A percentile compares a stretch with the other conserved stretches of the same genome.
phyloP scores from a whole-genome alignment of 35 echinoderm and acorn worm species.

The Lytechinus pictus region DNA sequence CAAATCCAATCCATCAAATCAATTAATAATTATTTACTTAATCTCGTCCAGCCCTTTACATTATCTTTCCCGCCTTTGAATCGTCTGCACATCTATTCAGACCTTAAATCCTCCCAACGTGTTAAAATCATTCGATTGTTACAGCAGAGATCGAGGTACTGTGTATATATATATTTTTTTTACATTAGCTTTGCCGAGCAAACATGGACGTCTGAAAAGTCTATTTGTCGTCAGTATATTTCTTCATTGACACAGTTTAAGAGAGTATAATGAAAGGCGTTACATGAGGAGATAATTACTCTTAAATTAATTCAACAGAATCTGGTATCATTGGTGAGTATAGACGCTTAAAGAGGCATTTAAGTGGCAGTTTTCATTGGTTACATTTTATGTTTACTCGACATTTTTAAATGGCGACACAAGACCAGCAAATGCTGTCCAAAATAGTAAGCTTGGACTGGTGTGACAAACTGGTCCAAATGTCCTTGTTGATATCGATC shows the following conservation, averaged over 20 bases:
- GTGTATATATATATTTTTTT: neutral
- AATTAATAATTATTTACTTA: neutral
- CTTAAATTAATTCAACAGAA: constrained; percentile 4
- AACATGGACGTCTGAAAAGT: neutral
- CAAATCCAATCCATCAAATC: neutral
- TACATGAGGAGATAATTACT: neutral
- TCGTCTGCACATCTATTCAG: neutral
- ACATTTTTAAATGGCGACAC: neutral
- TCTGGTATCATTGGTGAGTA: neutral
- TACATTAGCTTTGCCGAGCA: neutral
- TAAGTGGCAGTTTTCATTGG: neutral
- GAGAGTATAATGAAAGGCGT: neutral
- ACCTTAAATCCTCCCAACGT: neutral
- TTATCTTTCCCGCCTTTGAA: neutral
- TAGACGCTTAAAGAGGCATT: neutral
- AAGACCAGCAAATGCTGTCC: neutral
- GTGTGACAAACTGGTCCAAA: no score
- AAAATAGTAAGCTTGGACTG: neutral
- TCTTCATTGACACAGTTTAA: neutral
- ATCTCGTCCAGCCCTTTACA: neutral
- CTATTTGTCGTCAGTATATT: neutral
- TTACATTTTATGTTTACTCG: neutral
- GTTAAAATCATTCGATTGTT: neutral
- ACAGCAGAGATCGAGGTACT: neutral
- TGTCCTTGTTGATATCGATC: no score